phyloP scores from a whole-genome alignment of 1,140 invertebrate genomes.

The Pemphigus obesinymphae region DNA sequence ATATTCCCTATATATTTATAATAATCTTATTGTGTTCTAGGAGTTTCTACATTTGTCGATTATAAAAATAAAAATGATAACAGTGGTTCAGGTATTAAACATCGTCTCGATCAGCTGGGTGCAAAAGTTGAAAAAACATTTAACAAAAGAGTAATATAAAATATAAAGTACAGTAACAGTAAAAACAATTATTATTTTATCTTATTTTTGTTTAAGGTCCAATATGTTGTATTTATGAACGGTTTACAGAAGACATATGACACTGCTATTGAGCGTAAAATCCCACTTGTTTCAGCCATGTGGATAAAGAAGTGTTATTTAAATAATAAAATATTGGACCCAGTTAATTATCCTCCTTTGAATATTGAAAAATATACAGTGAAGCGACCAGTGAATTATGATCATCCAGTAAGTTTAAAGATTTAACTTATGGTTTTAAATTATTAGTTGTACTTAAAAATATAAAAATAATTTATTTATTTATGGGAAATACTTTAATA shows the following conservation, averaged over 20 bases:
- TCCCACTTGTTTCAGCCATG: not conserved
- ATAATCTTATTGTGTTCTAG: no score
- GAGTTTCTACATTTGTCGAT: not conserved
- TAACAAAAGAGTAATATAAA: not conserved
- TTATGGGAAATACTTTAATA: no score
- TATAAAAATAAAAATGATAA: not conserved
- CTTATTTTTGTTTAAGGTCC: not conserved
- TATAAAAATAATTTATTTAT: no score
- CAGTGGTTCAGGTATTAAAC: not conserved
- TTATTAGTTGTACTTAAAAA: no score
- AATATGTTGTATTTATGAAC: not conserved
- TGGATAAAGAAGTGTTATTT: not conserved
- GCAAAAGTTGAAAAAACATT: not conserved
- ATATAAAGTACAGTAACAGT: not conserved
- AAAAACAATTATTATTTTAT: not conserved
- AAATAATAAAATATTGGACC: not conserved
- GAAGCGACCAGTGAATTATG: no score
- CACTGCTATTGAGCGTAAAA: not conserved
- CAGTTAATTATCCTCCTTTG: not conserved
- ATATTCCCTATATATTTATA: no score
- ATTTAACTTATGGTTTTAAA: no score
- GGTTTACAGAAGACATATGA: not conserved
- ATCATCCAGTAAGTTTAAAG: no score
- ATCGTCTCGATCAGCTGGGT: not conserved
- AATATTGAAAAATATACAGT: not conserved